Percentiles rank a stretch among this genome's conserved stretches.
phyloP scores from a whole-genome alignment of 2,888 invertebrate species.

The Dryobota labecula region DNA sequence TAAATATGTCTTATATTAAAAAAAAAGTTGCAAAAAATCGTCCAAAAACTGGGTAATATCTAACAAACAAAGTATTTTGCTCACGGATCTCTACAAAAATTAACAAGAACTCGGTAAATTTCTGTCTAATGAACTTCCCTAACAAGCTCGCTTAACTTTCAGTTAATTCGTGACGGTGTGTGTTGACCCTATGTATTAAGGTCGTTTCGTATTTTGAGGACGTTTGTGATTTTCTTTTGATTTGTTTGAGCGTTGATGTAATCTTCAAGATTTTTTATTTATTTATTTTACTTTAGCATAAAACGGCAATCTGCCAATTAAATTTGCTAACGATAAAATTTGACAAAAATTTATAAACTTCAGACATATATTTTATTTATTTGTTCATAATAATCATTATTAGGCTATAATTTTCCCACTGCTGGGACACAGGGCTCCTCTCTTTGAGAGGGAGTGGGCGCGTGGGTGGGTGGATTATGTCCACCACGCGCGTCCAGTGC shows the following conservation, averaged over 20 bases:
- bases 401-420: too few relatives aligned
- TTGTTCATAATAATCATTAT: too few relatives aligned
- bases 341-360: neutral
- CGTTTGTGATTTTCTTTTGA: slow-evolving; percentile 24
- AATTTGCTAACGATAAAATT: neutral
- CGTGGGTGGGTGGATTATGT: too few relatives aligned
- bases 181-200: slow-evolving; percentile 48
- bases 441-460: too few relatives aligned
- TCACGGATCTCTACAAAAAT: slow-evolving; percentile 58
- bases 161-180: slow-evolving; percentile 59
- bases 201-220: slow-evolving; percentile 25
- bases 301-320: neutral
- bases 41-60: neutral
- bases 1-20: too few relatives aligned
- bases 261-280: neutral
- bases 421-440: too few relatives aligned
- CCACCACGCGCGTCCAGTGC: too few relatives aligned
- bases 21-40: neutral
- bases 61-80: neutral
- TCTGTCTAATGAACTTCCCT: slow-evolving; percentile 56
- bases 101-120: slow-evolving; percentile 50
- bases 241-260: slow-evolving; percentile 1
- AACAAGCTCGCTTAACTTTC: slow-evolving; percentile 62
- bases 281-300: neutral
- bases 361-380: too few relatives aligned